Base-by-base conservation (phyloP, 2,888 invertebrate genomes). In the Melieria picta region DNA sequence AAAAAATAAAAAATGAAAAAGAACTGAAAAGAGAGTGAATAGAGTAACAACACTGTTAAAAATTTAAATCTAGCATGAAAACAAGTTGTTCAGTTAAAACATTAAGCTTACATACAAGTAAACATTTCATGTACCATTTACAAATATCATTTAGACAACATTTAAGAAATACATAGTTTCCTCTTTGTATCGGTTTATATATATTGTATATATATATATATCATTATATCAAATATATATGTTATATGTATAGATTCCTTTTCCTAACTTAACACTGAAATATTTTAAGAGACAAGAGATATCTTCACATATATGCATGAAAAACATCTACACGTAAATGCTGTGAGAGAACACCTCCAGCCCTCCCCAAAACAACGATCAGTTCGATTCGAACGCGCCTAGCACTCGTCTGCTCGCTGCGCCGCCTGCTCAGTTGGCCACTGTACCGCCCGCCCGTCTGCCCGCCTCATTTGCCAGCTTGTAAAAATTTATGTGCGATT, bases 281-380 rank as follows among this genome's bases (percentile, higher is more conserved):
- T 13, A 45, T 60, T 42, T 45, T 43, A 13, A 48, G 6, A 30
- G 50, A 63, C 47, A 63, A 64, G n/a, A 64, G n/a, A 64, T 50
- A 67, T 7, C 55, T 63, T 30, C 56, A 63, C 61, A 55, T 58
- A n/a, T n/a, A 46, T n/a, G 13, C 30, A 43, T 43, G 60, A 55
- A 69, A 69, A 62, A 69, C 56, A 69, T 55, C 56, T 69, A 56
- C 69, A 69, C 62, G 55, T 69, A 69, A 69, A 69, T 63, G 63
- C 69, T 57, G 69, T 57, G 48, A 57, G 55, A 55, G 55, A 56
- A 61, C 47, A 42, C 48, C 52, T 30, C 30, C 30, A 30, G 30
- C 30, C 30, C 30, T 30, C 30, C 30, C 1, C 30, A 30, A 30
- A 30, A 1, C 30, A 30, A 30, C 30, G 30, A 30, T 30, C 30